Percentiles rank a stretch among this genome's conserved stretches.
Evolutionary conservation across 2,888 invertebrate genomes (phyloP).

Genomic region (Drosophila nr. fundita): DNA sequence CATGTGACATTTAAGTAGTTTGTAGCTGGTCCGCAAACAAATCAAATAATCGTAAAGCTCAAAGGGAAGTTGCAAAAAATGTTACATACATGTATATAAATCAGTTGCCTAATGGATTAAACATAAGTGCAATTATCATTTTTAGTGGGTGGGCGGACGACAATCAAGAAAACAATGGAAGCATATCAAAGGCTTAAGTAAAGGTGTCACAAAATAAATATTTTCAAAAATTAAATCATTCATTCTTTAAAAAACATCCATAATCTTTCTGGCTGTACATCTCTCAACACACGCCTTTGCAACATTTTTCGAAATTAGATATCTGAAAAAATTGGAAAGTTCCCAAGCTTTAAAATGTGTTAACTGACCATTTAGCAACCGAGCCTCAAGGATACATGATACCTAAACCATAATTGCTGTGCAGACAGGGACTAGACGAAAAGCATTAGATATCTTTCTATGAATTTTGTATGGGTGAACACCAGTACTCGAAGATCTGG

Average conservation of each 20-base stretch:
- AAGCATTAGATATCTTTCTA: neutral
- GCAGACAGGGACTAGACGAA: neutral
- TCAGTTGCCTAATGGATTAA: conserved; percentile 52
- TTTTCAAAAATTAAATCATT: neutral
- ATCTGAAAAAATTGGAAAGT: too few relatives aligned
- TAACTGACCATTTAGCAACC: neutral
- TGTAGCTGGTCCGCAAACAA: conserved; percentile 42
- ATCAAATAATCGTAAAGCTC: conserved; percentile 59
- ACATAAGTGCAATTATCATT: conserved; percentile 32
- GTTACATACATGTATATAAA: conserved; percentile 42
- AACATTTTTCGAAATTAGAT: neutral
- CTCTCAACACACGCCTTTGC: neutral
- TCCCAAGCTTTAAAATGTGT: neutral
- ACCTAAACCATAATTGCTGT: neutral
- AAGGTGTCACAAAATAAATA: neutral
- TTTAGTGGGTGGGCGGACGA: neutral
- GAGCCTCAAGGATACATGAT: neutral
- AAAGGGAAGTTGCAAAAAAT: conserved; percentile 34
- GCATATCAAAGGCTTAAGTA: neutral
- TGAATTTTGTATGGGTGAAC: neutral
- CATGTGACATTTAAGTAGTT: conserved; percentile 74
- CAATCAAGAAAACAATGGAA: neutral
- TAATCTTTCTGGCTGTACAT: neutral
- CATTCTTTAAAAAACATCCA: neutral
- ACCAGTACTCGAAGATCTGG: neutral